A percentile compares a stretch with the other conserved stretches of the same genome.
Evolutionary conservation across 2,888 invertebrate species (phyloP).

Genomic region (Holacanthella duospinosa): DNA sequence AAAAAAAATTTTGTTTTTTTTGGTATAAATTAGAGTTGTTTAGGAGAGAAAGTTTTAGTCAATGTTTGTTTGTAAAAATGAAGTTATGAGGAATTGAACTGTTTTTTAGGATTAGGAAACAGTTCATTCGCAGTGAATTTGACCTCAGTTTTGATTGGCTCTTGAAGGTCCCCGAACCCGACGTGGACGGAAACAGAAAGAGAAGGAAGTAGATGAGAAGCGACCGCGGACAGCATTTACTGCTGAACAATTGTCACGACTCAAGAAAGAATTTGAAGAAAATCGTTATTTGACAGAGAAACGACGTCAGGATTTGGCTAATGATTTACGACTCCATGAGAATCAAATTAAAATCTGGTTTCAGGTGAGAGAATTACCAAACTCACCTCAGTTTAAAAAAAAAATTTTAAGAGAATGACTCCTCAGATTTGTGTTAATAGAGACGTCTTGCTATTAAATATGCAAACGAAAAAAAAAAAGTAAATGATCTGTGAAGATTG

Average conservation of each 20-base stretch:
- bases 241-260: conserved; percentile 75
- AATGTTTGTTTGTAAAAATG: too few species aligned
- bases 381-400: too few species aligned
- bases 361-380: conserved; percentile 37
- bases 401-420: too few species aligned
- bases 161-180: conserved; percentile 52
- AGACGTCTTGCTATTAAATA: too few species aligned
- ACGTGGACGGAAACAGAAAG: conserved; percentile 43
- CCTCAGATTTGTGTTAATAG: too few species aligned
- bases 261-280: conserved; percentile 87
- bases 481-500: too few species aligned
- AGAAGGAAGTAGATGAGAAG: conserved; percentile 60
- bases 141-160: conserved; percentile 18
- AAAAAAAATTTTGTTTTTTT: too few species aligned
- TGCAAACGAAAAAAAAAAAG: too few species aligned
- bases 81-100: too few species aligned
- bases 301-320: conserved; percentile 77
- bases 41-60: too few species aligned
- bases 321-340: conserved; percentile 83
- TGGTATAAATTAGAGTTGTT: too few species aligned
- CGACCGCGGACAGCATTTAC: conserved; percentile 93
- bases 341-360: conserved; percentile 98
- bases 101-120: neutral
- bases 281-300: conserved; percentile 88
- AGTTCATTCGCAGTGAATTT: neutral